A percentile compares a stretch with the other conserved stretches of the same genome.
Evolutionary conservation across 2,888 invertebrate species (phyloP).

Genomic region (Eilema depressum): DNA sequence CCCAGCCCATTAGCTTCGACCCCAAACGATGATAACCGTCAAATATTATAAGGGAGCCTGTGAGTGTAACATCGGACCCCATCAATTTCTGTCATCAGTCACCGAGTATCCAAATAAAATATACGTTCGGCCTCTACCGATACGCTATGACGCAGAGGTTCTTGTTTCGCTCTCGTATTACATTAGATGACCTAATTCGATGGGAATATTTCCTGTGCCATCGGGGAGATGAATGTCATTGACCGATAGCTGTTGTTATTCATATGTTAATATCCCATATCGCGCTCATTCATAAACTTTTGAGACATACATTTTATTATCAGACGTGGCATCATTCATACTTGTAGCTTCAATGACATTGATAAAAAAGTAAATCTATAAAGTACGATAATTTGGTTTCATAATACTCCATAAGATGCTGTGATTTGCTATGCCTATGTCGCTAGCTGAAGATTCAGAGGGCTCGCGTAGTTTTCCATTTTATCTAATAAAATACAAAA

Average conservation of each 20-base stretch:
- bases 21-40: slow-evolving; percentile 63
- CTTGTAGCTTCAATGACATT: not conserved
- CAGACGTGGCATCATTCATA: not conserved
- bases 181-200: slow-evolving; percentile 75
- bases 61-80: slow-evolving; percentile 65
- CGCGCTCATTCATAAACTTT: not conserved
- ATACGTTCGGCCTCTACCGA: slow-evolving; percentile 70
- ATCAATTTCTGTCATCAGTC: slow-evolving; percentile 84
- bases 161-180: slow-evolving; percentile 69
- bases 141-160: slow-evolving; percentile 66
- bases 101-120: slow-evolving; percentile 80
- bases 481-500: too few relatives aligned
- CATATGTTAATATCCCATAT: slow-evolving; percentile 27
- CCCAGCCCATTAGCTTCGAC: slow-evolving; percentile 70
- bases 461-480: too few relatives aligned
- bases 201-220: slow-evolving; percentile 58
- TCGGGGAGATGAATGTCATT: slow-evolving; percentile 48
- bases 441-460: too few relatives aligned
- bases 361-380: not conserved
- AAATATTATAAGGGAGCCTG: slow-evolving; percentile 71
- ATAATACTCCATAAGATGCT: too few relatives aligned
- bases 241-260: slow-evolving; percentile 36
- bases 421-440: too few relatives aligned
- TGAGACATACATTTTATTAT: not conserved
- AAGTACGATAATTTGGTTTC: not conserved